phyloP scores from a whole-genome alignment of 2,797 vertebrate species.

The Poecile montanus region DNA sequence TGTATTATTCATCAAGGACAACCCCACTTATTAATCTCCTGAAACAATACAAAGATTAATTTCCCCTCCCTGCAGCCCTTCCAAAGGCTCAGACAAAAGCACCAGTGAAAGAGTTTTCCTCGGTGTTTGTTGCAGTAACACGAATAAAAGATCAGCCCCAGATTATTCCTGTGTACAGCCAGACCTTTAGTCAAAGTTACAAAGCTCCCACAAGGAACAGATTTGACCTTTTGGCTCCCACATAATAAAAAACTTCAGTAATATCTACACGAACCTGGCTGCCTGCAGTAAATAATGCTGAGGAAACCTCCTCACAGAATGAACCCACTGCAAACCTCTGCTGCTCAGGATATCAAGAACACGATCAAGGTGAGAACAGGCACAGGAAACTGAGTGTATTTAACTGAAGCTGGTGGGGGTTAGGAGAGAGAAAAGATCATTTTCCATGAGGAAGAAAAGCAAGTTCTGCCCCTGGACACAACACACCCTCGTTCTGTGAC shows the following conservation, averaged over 20 bases:
- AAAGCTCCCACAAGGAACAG: neutral
- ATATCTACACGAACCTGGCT: neutral
- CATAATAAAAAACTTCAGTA: neutral
- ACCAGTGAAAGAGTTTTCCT: neutral
- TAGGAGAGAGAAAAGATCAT: neutral
- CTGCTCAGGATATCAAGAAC: neutral
- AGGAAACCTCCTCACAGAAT: neutral
- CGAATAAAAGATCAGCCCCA: neutral
- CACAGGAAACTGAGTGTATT: neutral
- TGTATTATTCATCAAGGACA: neutral
- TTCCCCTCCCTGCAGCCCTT: neutral
- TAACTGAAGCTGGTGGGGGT: neutral
- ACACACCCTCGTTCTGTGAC: neutral
- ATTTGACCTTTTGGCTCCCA: neutral
- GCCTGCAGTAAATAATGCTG: neutral
- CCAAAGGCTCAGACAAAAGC: neutral
- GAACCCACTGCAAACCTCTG: neutral
- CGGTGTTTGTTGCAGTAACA: neutral
- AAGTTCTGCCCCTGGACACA: neutral
- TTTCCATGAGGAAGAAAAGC: neutral
- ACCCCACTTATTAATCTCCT: neutral
- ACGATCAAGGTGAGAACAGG: neutral
- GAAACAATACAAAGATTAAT: conserved; percentile 20
- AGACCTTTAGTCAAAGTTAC: neutral
- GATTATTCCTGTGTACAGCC: neutral